Base-by-base conservation (phyloP, 2,797 vertebrate genomes). In the Gila robusta region DNA sequence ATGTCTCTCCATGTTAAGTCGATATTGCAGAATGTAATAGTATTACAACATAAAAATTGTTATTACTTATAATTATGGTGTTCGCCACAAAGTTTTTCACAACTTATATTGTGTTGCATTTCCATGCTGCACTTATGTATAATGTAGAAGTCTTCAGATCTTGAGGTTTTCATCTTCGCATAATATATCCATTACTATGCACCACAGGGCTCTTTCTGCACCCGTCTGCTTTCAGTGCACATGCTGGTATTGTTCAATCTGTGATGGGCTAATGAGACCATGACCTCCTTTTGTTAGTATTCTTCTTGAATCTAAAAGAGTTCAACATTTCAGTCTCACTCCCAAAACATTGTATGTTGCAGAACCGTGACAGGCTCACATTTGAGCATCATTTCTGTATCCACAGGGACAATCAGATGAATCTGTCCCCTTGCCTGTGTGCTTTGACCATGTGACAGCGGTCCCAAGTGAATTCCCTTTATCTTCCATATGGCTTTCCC, bases 381-480 rank as follows among this genome's bases (percentile, higher is more conserved):
- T 86, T 67, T 79, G 67, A 54, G 56, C 28, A 74, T 89, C 56
- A 37, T 86, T 79, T 88, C 59, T 84, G 67, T 83, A 52, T 76
- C 62, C 81, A 73, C 71, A 39, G 72, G 37, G 74, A 83, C 80
- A 84, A 87, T 81, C 72, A 84, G 77, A 74, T 54, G 72, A 86
- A 90, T 84, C 67, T 14, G 28, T 83, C 82, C 28, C 23, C 52
- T 41, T 72, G 32, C 39, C 37, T 1, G 21, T 21, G 19, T 32
- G 49, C 49, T 28, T 70, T 37, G 76, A 83, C 59, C 81, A 72
- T 73, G 76, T 86, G 86, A 81, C 77, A 7, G 41, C 14, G 16
- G 21, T 83, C 71, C 71, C 39, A 0, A n/a, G 72, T 47, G 64
- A 82, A 81, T 87, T 83, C 83, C 83, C 80, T 54, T 37, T 83